Evolutionary conservation across 2,888 invertebrate species (phyloP).

Genomic region (Nemurella pictetii): DNA sequence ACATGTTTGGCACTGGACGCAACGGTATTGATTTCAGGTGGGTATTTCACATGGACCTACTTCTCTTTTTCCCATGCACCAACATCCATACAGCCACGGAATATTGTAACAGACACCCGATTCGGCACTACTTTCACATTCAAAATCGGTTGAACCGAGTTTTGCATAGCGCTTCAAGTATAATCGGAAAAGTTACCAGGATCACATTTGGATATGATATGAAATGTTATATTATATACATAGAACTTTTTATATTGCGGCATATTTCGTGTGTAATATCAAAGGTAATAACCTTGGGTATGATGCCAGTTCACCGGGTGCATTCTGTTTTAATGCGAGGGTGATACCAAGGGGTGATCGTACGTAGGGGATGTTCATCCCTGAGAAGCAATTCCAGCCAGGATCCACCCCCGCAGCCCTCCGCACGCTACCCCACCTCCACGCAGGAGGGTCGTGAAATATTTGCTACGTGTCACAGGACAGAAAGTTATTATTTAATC

Average conservation of each 20-base stretch:
- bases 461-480: slow-evolving; percentile 31
- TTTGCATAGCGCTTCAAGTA: background rate
- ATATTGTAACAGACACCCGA: background rate
- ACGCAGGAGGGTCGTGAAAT: slow-evolving; percentile 30
- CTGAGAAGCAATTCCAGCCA: slow-evolving; percentile 31
- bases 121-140: background rate
- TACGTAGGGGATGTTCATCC: slow-evolving; percentile 28
- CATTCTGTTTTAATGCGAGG: slow-evolving; percentile 20
- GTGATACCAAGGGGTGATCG: slow-evolving; percentile 25
- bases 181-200: background rate
- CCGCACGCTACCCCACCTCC: background rate
- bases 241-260: background rate
- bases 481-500: slow-evolving; percentile 33
- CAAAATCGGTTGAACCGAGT: background rate
- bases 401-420: background rate
- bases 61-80: background rate
- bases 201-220: background rate
- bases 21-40: slow-evolving; percentile 18
- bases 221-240: background rate
- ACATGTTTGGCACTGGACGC: background rate
- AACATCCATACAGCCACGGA: background rate
- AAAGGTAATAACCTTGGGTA: background rate
- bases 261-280: background rate
- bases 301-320: background rate
- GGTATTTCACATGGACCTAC: background rate